phyloP scores from a whole-genome alignment of 2,113 vertebrate species.

The Pristiophorus japonicus region DNA sequence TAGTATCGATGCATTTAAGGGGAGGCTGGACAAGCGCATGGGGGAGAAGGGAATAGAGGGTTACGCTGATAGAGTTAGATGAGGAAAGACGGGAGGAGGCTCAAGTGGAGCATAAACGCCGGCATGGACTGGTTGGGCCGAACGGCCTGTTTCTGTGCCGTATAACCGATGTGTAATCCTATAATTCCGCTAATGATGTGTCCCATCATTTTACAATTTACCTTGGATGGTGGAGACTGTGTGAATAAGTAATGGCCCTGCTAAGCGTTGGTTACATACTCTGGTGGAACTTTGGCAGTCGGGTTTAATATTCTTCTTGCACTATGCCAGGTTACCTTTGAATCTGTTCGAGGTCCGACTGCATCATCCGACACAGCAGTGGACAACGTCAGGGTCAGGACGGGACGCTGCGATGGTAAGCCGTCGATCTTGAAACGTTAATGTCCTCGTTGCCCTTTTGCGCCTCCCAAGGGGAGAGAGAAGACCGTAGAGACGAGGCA shows the following conservation, averaged over 20 bases:
- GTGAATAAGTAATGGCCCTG: too few relatives aligned
- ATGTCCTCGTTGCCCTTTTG: too few relatives aligned
- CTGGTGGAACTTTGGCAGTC: not conserved
- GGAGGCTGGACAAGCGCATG: too few relatives aligned
- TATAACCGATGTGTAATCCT: too few relatives aligned
- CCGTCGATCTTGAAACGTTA: not conserved
- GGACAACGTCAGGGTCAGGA: constrained; percentile 64
- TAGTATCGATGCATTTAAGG: too few relatives aligned
- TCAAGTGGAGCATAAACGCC: too few relatives aligned
- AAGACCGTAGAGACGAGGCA: not conserved
- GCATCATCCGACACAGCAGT: constrained; percentile 59
- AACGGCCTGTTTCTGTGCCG: too few relatives aligned
- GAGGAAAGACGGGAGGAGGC: too few relatives aligned
- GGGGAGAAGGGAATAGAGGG: too few relatives aligned
- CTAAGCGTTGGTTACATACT: not conserved
- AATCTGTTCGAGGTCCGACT: constrained; percentile 52
- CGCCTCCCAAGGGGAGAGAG: not conserved
- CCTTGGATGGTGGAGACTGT: not conserved
- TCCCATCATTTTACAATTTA: not conserved
- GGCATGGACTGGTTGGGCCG: too few relatives aligned
- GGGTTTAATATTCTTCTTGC: not conserved
- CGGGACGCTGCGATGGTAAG: constrained; percentile 59
- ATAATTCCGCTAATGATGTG: too few relatives aligned
- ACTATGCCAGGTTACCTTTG: constrained; percentile 56
- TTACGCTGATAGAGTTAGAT: too few relatives aligned